phyloP scores from a whole-genome alignment of 2,113 vertebrate species.

The Penelope pileata region DNA sequence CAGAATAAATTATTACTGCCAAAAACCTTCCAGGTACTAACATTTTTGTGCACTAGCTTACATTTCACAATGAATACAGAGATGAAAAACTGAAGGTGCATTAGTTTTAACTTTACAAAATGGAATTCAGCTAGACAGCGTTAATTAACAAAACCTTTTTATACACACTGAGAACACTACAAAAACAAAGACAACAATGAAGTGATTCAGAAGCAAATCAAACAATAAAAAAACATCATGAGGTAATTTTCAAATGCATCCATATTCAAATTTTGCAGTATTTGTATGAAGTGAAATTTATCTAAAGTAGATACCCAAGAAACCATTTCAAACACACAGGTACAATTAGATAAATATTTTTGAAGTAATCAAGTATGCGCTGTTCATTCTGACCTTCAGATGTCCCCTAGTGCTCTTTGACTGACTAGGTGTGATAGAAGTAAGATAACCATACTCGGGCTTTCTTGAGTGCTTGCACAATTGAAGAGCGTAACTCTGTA shows the following conservation, averaged over 20 bases:
- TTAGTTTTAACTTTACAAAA: not conserved
- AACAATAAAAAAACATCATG: not conserved
- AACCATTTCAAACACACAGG: not conserved
- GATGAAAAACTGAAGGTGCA: not conserved
- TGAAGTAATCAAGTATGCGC: not conserved
- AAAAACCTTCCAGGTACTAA: not conserved
- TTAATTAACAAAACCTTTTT: not conserved
- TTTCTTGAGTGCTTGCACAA: no score
- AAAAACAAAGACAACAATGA: not conserved
- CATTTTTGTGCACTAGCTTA: not conserved
- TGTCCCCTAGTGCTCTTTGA: not conserved
- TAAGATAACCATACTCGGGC: not conserved
- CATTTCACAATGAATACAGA: not conserved
- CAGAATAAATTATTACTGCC: not conserved
- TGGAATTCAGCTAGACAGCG: not conserved
- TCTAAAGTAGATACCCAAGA: not conserved
- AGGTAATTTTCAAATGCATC: not conserved
- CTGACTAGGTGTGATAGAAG: not conserved
- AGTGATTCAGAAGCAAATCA: not conserved
- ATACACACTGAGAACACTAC: not conserved
- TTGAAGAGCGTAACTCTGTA: no score
- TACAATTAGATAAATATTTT: fast-evolving
- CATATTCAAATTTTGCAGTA: not conserved
- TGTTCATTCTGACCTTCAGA: not conserved
- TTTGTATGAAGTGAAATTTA: not conserved